Evolutionary conservation across 2,113 vertebrate genomes (phyloP).

Genomic region (Pelodiscus sinensis): DNA sequence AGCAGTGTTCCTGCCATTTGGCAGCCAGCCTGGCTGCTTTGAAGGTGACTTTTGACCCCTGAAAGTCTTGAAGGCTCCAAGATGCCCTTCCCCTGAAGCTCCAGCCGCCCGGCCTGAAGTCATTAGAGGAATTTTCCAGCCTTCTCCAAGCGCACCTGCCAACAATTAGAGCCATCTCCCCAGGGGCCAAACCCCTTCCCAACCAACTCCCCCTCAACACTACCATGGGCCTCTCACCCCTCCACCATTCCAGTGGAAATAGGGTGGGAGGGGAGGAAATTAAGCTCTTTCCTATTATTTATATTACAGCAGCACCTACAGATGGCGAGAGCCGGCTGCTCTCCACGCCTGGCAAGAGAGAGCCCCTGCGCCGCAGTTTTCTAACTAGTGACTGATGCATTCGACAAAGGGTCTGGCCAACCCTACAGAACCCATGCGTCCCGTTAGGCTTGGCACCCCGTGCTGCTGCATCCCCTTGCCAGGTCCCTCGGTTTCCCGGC

Average conservation of each 20-base stretch:
- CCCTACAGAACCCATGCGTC: not conserved
- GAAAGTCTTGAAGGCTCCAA: not conserved
- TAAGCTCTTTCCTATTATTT: not conserved
- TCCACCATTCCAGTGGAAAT: not conserved
- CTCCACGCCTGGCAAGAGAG: not conserved
- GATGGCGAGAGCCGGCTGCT: not conserved
- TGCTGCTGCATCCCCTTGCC: not conserved
- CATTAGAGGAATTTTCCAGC: slow-evolving; percentile 1
- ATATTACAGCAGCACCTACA: not conserved
- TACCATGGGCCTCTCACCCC: not conserved
- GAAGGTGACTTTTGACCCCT: slow-evolving; percentile 25
- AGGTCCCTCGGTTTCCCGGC: not conserved
- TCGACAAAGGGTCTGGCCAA: not conserved
- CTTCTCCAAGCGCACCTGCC: slow-evolving; percentile 18
- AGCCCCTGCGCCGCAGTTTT: not conserved
- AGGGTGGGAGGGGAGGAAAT: not conserved
- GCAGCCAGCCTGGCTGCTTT: not conserved
- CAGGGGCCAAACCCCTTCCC: not conserved
- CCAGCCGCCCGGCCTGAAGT: not conserved
- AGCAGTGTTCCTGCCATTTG: not conserved
- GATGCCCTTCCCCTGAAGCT: not conserved
- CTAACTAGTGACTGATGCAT: not conserved
- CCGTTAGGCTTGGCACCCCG: not conserved
- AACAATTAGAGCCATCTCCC: slow-evolving; percentile 9
- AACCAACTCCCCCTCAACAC: not conserved